A percentile compares a stretch with the other conserved stretches of the same genome.
Conservation (phyloP, 2,113 vertebrate species). For the Psilopogon haemacephalus region DNA sequence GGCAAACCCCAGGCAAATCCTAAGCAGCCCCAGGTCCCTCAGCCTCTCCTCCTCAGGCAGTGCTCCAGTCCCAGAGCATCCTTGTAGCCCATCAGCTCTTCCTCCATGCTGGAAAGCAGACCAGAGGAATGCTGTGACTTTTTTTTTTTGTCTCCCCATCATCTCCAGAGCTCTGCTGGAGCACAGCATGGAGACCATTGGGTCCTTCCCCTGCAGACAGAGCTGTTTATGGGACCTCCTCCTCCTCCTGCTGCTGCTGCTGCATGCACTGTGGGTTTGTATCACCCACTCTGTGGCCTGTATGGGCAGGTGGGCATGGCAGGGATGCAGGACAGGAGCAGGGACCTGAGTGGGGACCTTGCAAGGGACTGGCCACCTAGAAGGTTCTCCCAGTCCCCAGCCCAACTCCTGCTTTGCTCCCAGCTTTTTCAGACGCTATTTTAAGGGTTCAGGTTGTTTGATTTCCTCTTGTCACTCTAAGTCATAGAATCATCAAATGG, state of each 20-base stretch:
- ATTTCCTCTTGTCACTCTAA: not conserved
- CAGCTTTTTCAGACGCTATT: not conserved
- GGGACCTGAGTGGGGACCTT: fast-evolving
- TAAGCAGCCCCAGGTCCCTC: no score
- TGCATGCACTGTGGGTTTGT: not conserved
- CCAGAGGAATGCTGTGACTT: not conserved
- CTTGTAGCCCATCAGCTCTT: not conserved
- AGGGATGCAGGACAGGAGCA: not conserved
- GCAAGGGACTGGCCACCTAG: fast-evolving
- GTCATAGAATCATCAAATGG: no score
- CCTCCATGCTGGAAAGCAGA: fast-evolving
- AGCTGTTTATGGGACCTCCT: not conserved
- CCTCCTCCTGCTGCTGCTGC: not conserved
- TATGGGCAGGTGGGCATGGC: not conserved
- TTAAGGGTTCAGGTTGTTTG: not conserved
- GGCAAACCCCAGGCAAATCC: no score
- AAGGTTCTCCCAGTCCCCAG: not conserved
- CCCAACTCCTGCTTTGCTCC: not conserved
- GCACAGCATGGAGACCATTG: fast-evolving
- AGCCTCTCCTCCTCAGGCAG: no score
- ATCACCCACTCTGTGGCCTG: not conserved
- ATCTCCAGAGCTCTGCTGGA: not conserved
- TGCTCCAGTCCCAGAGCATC: no score
- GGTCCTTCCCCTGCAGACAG: not conserved
- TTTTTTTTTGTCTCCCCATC: not conserved